Base-by-base conservation (phyloP, 2,113 vertebrate species). In the Trichechus manatus region DNA sequence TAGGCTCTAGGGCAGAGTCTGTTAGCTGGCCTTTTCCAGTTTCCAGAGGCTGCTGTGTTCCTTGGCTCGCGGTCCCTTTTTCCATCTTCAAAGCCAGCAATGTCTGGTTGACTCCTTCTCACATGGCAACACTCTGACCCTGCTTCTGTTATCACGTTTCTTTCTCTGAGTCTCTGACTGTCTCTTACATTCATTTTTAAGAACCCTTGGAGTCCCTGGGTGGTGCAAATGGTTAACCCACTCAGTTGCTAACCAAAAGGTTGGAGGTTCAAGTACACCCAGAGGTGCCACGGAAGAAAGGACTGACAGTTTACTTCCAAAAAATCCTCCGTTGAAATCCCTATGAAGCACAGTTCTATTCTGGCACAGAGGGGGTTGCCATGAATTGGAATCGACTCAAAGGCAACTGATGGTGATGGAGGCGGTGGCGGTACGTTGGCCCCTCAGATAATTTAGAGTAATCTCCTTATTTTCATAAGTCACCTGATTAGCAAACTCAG, bases 41-140 rank as follows among this genome's bases (percentile, higher is more conserved):
- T 78, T 3, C 0, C 0, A 13, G 23, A n/a, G 20, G 7, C n/a
- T 44, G 17, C 39, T 19, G n/a, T 17, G 39, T 19, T 15, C 25
- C 23, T 0, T 4, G 11, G 7, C 20, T 87, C 3, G 3, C 3
- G 17, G 7, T 39, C 23, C 29, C 3, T 3, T 20, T 84, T 27
- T 22, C 56, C 25, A 0, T 59, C 64, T 66, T 92, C 81, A 74
- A 14, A 91, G 8, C 14, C 20, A 64, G 17, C 20, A 39, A 11
- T 3, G 4, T 25, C 63, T 75, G 31, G 19, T 2, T 59, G 22
- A 27, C 25, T 77, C 56, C 1, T 23, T 36, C 53, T 82, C 47
- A 19, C 8, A 29, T 0, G 4, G 2, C 20, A 7, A 6, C 5
- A 19, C 44, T 70, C 36, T 31, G 39, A 36, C 13, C 42, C 36